Evolutionary conservation across 2,113 vertebrate genomes (phyloP), one percentile per base, ranked within the genome.

Genomic region (Leiothrix lutea): DNA sequence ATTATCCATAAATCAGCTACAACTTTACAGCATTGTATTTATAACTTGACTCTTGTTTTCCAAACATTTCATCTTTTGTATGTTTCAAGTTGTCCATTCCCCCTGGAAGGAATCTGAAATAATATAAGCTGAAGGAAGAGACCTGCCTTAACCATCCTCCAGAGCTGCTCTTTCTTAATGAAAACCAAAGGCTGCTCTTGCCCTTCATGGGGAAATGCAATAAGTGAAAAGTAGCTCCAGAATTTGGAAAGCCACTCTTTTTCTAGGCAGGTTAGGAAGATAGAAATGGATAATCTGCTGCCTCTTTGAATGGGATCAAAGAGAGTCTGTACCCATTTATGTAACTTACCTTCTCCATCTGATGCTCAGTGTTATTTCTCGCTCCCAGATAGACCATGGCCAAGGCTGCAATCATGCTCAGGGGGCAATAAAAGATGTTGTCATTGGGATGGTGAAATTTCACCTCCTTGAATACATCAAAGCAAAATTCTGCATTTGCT

Each of bases 401-500:
- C 94, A 99, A 91, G 25, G 98, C 98, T 45, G 98, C 93, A 42
- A 99, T 98, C 95, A 99, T 96, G 94, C 98, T 99, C 87, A 99
- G 74, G 4, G 99, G 98, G 13, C 99, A 99, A 66, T 95, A 98
- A 93, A 99, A 98, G 71, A 98, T 58, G 33, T 99, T 99, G 25
- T 90, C 97, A 0, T 62, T 84, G 42, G 90, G 88, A 33, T 97
- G 96, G 3, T 73, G 71, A 54, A 94, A 92, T 38, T 94, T 97
- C 72, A 99, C 93, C 84, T 98, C 98, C 94, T 96, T 97, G 90
- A 98, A 98, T n/a, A 99, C 90, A 66, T 97, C 97, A 95, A 99
- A 97, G 83, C 90, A 97, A 94, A 99, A 99, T 53, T 94, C 95
- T 69, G 98, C 98, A 93, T 98, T 99, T 91, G 98, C 98, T 88